Conservation (phyloP, 1,140 invertebrate genomes). For the Sitodiplosis mosellana region DNA sequence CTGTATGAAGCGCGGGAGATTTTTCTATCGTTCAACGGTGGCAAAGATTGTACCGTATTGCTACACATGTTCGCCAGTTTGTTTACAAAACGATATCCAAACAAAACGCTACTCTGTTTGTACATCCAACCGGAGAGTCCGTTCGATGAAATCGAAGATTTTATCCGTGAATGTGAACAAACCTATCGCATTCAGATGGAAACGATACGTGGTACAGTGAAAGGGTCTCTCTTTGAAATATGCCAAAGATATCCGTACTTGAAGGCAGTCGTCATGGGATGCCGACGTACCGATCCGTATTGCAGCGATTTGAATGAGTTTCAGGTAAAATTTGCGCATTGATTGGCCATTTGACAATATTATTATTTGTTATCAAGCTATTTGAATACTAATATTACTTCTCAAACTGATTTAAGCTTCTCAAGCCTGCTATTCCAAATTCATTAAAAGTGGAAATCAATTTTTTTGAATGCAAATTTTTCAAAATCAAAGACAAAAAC, state of each 20-base stretch:
- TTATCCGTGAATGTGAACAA: conserved; percentile 48
- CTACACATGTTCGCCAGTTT: conserved; percentile 56
- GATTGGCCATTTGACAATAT: too few species aligned
- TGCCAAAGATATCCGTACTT: conserved; percentile 42
- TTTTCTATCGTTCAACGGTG: conserved; percentile 88
- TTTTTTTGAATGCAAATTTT: too few species aligned
- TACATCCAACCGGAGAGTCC: conserved; percentile 57
- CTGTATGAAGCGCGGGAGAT: not conserved
- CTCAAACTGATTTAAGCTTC: too few species aligned
- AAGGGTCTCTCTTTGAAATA: conserved; percentile 41
- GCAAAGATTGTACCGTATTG: conserved; percentile 90
- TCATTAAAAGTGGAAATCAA: too few species aligned
- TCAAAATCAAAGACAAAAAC: too few species aligned
- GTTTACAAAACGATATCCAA: conserved; percentile 32
- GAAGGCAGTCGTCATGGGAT: conserved; percentile 77
- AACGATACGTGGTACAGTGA: conserved; percentile 51
- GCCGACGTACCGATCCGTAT: conserved; percentile 65
- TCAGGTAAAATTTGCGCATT: conserved; percentile 42
- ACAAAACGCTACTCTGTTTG: conserved; percentile 18
- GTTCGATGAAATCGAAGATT: conserved; percentile 73
- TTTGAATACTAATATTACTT: too few species aligned
- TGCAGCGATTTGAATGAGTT: conserved; percentile 43
- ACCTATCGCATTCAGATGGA: conserved; percentile 53
- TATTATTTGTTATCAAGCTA: too few species aligned
- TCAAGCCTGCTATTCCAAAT: too few species aligned